phyloP scores from a whole-genome alignment of 2,113 vertebrate genomes.

The Lampris megalopsis region DNA sequence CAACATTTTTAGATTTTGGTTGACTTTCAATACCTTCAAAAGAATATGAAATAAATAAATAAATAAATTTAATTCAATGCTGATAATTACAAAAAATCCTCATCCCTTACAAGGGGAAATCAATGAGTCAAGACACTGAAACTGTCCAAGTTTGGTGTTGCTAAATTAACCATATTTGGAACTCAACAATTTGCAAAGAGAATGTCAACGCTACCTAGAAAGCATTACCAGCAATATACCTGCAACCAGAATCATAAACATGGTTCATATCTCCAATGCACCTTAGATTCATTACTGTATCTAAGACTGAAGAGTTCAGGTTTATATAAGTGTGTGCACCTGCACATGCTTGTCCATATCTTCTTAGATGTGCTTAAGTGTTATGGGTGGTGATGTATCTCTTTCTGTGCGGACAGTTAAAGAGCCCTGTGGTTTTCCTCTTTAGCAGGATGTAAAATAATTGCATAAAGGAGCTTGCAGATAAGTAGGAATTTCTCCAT shows the following conservation, averaged over 20 bases:
- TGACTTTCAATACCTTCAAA: background rate
- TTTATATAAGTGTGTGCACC: background rate
- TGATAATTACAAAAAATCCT: background rate
- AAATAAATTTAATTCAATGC: background rate
- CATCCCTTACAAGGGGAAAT: slow-evolving; percentile 1
- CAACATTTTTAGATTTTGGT: slow-evolving; percentile 10
- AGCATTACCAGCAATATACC: slow-evolving; percentile 37
- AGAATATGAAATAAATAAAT: slow-evolving; percentile 1
- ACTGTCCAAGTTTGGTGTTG: slow-evolving; percentile 22
- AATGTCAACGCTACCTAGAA: slow-evolving; percentile 49
- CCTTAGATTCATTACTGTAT: slow-evolving; percentile 60
- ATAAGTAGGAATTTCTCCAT: slow-evolving; percentile 26
- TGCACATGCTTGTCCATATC: too few relatives aligned
- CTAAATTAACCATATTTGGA: background rate
- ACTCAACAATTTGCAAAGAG: slow-evolving; percentile 14
- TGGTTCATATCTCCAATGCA: slow-evolving; percentile 54
- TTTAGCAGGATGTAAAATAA: background rate
- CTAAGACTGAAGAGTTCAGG: slow-evolving; percentile 8
- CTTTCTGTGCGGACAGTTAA: slow-evolving; percentile 37
- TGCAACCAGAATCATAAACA: slow-evolving; percentile 38
- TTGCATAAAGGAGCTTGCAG: slow-evolving; percentile 21
- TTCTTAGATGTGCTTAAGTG: slow-evolving; percentile 26
- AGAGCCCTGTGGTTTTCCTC: slow-evolving; percentile 11
- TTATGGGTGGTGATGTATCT: slow-evolving; percentile 21
- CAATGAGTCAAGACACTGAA: slow-evolving; percentile 25